Evolutionary conservation across 2,888 invertebrate genomes (phyloP), one percentile per base, ranked within the genome.

Genomic region (Gastracanthus pulcherrimus): DNA sequence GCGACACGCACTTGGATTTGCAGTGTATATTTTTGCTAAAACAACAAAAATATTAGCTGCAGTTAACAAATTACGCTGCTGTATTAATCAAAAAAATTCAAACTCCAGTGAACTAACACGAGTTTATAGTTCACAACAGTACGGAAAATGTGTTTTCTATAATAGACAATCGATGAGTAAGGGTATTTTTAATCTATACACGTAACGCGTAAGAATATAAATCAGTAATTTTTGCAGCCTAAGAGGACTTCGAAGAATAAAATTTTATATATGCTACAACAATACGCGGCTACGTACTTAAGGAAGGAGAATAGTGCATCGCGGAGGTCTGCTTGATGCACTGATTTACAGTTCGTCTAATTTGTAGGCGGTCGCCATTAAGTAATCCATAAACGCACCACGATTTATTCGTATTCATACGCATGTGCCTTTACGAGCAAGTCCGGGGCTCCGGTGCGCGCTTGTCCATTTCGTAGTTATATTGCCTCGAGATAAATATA

Each of bases 311-410:
- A 88, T 89, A 88, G 88, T 87, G 85, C 51, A 84, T 84, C 84
- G 81, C 84, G 86, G 89, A 89, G 90, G 88, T 90, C 89, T 85
- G 86, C 87, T 90, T 90, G 89, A 91, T 91, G 81, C 81, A 89
- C 88, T 90, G 91, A 91, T 91, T 91, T 91, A 91, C 90, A 87
- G 89, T 89, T 90, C 88, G 87, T 90, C 90, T 90, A 90, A 91
- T 91, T 91, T 91, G 90, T 91, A 91, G 90, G 91, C 91, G 91
- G 90, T 86, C 89, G 88, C 89, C 89, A 90, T 91, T 91, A 91
- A 90, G 90, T 90, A 91, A 91, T 90, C 91, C 91, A 90, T 91
- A 91, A 91, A 91, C 86, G 89, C 87, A 85, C 87, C 82, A 86
- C 89, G 88, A 88, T 90, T 90, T 91, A 90, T 91, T 90, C 90